Conservation (phyloP, 2,797 vertebrate genomes). For the Anomalospiza imberbis region DNA sequence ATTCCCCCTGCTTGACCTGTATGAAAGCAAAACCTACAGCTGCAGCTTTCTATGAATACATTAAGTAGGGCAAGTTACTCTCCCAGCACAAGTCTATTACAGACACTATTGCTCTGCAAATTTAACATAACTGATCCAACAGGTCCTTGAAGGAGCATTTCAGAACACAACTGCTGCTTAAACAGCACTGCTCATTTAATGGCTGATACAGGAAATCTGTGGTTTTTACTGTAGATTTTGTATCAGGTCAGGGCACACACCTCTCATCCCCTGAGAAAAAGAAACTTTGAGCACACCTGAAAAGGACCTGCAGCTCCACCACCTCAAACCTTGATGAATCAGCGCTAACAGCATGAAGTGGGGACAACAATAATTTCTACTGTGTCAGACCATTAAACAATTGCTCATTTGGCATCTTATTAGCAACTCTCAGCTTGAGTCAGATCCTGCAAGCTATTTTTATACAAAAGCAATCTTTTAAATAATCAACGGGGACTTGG, state of each 20-base stretch:
- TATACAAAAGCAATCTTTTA: neutral
- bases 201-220: neutral
- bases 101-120: conserved; percentile 15
- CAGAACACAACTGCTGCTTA: neutral
- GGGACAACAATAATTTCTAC: neutral
- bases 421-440: neutral
- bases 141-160: conserved; percentile 25
- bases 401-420: neutral
- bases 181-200: neutral
- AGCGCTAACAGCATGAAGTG: neutral
- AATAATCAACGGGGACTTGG: neutral
- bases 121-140: conserved; percentile 31
- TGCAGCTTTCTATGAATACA: conserved; percentile 80
- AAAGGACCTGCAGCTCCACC: neutral
- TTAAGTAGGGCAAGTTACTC: conserved; percentile 71
- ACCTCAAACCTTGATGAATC: neutral
- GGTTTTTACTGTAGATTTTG: neutral
- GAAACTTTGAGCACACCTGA: neutral
- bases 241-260: neutral
- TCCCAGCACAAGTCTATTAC: conserved; percentile 35
- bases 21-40: conserved; percentile 79
- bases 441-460: neutral
- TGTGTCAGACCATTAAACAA: neutral
- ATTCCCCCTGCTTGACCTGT: conserved; percentile 85
- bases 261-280: neutral